phyloP scores from a whole-genome alignment of 2,797 vertebrate species.

The Oreochromis grahami region DNA sequence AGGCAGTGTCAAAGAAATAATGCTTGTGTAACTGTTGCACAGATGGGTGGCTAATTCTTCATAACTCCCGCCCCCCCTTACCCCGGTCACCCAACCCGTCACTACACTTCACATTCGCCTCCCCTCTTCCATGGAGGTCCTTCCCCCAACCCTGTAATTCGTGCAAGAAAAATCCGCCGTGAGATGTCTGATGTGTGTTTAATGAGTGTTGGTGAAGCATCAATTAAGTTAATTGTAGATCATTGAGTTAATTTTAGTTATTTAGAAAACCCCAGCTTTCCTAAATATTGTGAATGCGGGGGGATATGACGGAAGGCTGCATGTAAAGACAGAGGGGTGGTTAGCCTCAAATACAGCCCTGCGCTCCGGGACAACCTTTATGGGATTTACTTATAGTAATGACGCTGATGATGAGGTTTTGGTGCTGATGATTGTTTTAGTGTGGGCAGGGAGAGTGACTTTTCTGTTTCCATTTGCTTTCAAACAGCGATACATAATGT shows the following conservation, averaged over 20 bases:
- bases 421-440: slow-evolving; percentile 64
- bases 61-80: neutral
- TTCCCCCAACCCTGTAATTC: slow-evolving; percentile 68
- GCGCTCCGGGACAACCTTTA: slow-evolving; percentile 48
- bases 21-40: slow-evolving; percentile 20
- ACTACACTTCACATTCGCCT: slow-evolving; percentile 50
- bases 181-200: slow-evolving; percentile 74
- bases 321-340: slow-evolving; percentile 53
- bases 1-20: neutral
- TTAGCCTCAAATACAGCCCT: slow-evolving; percentile 66
- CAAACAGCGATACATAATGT: slow-evolving; percentile 5
- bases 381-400: slow-evolving; percentile 62
- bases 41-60: slow-evolving; percentile 48
- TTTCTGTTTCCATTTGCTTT: slow-evolving; percentile 35
- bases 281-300: slow-evolving; percentile 62
- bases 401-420: slow-evolving; percentile 49
- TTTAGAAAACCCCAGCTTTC: slow-evolving; percentile 74
- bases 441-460: slow-evolving; percentile 13
- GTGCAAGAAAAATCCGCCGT: slow-evolving; percentile 54
- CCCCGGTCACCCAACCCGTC: slow-evolving; percentile 32
- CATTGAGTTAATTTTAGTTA: slow-evolving; percentile 78
- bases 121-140: slow-evolving; percentile 65
- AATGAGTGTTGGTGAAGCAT: slow-evolving; percentile 66
- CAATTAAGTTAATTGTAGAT: slow-evolving; percentile 76
- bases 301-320: slow-evolving; percentile 57